Conservation (phyloP, 2,797 vertebrate species). For the Intellagama lesueurii region DNA sequence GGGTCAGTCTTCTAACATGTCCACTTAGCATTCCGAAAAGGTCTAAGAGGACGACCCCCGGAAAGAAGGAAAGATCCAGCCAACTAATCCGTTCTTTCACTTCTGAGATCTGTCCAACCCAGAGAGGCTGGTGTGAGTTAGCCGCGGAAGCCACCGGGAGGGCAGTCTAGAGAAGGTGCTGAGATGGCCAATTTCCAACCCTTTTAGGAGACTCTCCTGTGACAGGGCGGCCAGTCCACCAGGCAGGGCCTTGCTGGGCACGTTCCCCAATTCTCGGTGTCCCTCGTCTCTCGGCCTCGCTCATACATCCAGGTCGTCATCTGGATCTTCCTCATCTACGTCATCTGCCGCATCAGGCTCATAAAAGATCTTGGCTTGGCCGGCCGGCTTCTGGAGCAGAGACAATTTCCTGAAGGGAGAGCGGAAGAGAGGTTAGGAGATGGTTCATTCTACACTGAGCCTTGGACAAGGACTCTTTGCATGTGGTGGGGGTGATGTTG, state of each 20-base stretch:
- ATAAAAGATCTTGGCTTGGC: constrained; percentile 81
- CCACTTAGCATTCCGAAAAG: neutral
- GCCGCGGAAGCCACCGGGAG: neutral
- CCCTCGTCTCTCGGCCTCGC: neutral
- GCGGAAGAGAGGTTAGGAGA: neutral
- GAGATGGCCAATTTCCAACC: neutral
- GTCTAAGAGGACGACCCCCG: neutral
- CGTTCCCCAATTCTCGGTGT: neutral
- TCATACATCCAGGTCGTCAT: constrained; percentile 88
- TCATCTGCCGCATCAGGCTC: constrained; percentile 85
- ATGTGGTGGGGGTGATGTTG: neutral
- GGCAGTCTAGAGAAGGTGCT: rapidly evolving
- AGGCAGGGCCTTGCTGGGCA: rapidly evolving
- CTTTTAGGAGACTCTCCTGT: neutral
- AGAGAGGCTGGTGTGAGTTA: too few relatives aligned
- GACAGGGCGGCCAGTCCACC: neutral
- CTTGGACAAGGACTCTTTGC: too few relatives aligned
- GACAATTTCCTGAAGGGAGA: constrained; percentile 77
- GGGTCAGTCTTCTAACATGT: neutral
- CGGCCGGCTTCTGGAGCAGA: constrained; percentile 75
- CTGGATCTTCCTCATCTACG: constrained; percentile 87
- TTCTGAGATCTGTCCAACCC: neutral
- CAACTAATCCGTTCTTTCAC: neutral
- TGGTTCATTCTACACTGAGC: neutral
- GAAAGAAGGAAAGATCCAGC: neutral